Evolutionary conservation across 1,140 invertebrate species (phyloP).

Genomic region (Drosophila dunni): DNA sequence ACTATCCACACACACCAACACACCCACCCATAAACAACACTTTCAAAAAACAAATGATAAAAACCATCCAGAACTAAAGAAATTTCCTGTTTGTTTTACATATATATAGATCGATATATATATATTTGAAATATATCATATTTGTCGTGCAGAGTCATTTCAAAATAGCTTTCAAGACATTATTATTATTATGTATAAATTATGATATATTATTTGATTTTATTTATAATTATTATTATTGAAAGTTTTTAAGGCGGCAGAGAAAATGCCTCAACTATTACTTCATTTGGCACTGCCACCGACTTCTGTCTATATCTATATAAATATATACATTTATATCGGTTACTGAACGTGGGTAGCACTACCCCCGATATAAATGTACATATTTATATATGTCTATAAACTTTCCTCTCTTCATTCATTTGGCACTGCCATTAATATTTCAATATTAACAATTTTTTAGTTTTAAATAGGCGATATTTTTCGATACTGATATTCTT

Average conservation of each 20-base stretch:
- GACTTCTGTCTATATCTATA: constrained; percentile 11
- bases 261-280: constrained; percentile 30
- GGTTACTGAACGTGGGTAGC: neutral
- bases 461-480: constrained; percentile 14
- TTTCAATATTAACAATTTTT: constrained; percentile 16
- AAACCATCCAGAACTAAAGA: constrained; percentile 31
- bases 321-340: constrained; percentile 13
- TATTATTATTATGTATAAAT: constrained; percentile 36
- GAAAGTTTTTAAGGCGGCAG: constrained; percentile 28
- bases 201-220: constrained; percentile 31
- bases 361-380: neutral
- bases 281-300: constrained; percentile 47
- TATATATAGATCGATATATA: constrained; percentile 9
- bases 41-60: neutral
- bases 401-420: constrained; percentile 34
- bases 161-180: constrained; percentile 53
- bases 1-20: constrained; percentile 24
- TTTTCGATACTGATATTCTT: constrained; percentile 16
- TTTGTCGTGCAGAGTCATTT: constrained; percentile 49
- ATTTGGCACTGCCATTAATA: constrained; percentile 48
- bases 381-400: constrained; percentile 33
- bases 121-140: constrained; percentile 11
- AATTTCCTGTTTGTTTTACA: constrained; percentile 28
- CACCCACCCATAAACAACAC: constrained; percentile 24
- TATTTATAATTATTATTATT: constrained; percentile 43